phyloP scores from a whole-genome alignment of 2,888 invertebrate genomes.

The Lydus trimaculatus region DNA sequence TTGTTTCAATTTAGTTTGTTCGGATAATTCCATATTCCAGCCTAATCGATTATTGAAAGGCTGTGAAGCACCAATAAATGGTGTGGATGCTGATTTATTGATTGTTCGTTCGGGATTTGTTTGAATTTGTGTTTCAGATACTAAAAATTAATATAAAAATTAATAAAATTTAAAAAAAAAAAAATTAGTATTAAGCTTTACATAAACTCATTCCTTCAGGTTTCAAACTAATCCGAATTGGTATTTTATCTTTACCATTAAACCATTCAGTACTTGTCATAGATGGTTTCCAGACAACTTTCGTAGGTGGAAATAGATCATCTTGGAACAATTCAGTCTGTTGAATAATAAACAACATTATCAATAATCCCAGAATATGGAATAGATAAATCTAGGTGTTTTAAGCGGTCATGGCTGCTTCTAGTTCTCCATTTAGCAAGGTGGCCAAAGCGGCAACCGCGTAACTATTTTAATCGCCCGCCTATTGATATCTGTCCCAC shows the following conservation, averaged over 20 bases:
- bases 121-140: constrained; percentile 62
- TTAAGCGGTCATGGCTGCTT: too few species aligned
- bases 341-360: neutral
- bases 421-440: too few species aligned
- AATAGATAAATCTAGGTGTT: too few species aligned
- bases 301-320: constrained; percentile 93
- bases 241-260: constrained; percentile 67
- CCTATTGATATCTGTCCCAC: too few species aligned
- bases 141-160: constrained; percentile 30
- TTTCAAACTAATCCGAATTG: constrained; percentile 74
- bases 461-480: too few species aligned
- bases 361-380: too few species aligned
- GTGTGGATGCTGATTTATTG: constrained; percentile 60
- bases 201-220: constrained; percentile 88
- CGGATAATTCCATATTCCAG: constrained; percentile 63
- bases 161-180: neutral
- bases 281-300: constrained; percentile 84
- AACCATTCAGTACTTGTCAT: constrained; percentile 83
- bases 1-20: constrained; percentile 62
- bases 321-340: constrained; percentile 97
- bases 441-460: too few species aligned
- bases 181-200: constrained; percentile 67
- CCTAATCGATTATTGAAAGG: constrained; percentile 62
- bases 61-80: constrained; percentile 60
- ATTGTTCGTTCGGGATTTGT: constrained; percentile 57